Conservation (phyloP, 2,888 invertebrate genomes). For the Dasypogon diadema region DNA sequence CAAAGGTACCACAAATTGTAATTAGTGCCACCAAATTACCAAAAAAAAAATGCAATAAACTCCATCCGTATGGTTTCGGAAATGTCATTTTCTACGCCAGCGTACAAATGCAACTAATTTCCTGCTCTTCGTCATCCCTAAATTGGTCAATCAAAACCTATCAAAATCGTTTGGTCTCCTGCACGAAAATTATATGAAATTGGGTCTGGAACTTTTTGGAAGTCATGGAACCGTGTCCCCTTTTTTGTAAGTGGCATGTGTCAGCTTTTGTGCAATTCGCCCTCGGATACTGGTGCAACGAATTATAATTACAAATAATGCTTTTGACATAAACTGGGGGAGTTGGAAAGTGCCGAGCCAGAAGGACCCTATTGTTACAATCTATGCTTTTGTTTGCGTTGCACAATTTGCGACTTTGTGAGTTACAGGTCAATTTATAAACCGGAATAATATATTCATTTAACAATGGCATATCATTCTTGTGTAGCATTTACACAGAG, state of each 20-base stretch:
- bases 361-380: no score
- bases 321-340: not conserved
- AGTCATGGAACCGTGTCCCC: not conserved
- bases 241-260: not conserved
- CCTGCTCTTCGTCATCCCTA: not conserved
- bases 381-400: no score
- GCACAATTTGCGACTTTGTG: no score
- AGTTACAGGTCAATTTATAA: no score
- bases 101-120: not conserved
- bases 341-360: not conserved
- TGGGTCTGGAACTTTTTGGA: not conserved
- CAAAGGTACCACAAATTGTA: no score
- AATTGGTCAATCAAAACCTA: conserved; percentile 4
- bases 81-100: not conserved
- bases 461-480: no score
- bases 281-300: not conserved
- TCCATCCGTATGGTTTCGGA: not conserved
- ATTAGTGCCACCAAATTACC: no score
- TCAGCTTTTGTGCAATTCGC: not conserved
- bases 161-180: not conserved
- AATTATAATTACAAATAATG: not conserved
- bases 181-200: not conserved
- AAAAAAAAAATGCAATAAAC: not conserved
- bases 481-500: no score
- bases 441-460: no score